These are phyloP conservation scores for Aptenodytes forsteri DNA, from an alignment of 2,113 vertebrate species.

Conservation along the genomic window DNA sequence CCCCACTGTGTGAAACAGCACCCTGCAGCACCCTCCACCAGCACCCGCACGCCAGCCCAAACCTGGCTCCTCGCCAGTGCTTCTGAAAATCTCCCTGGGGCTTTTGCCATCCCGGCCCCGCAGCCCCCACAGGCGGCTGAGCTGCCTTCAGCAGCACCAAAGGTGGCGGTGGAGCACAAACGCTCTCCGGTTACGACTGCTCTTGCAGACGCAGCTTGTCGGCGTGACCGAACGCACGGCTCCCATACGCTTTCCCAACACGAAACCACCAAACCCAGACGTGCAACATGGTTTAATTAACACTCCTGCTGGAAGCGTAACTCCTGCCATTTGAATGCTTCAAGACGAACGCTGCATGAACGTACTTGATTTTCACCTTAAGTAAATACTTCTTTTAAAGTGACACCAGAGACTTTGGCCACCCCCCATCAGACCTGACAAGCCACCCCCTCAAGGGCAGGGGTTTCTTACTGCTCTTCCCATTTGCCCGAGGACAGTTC, in stretches of 20 bases:
- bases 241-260: fast-evolving
- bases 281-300: fast-evolving
- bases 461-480: background rate
- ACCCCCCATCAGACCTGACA: background rate
- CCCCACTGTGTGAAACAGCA: background rate
- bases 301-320: background rate
- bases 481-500: background rate
- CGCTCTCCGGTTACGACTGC: fast-evolving
- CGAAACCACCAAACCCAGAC: background rate
- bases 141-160: background rate
- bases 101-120: no score
- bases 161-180: fast-evolving
- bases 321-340: background rate
- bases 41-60: background rate
- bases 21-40: background rate
- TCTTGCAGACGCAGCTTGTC: background rate
- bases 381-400: background rate
- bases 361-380: background rate
- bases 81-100: fast-evolving
- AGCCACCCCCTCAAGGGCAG: background rate
- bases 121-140: background rate
- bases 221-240: fast-evolving
- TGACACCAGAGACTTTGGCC: background rate
- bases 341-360: fast-evolving
- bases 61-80: background rate